Evolutionary conservation across 2,113 vertebrate species (phyloP), one percentile per base, ranked within the genome.

Genomic region (Rhynchomys soricoides): DNA sequence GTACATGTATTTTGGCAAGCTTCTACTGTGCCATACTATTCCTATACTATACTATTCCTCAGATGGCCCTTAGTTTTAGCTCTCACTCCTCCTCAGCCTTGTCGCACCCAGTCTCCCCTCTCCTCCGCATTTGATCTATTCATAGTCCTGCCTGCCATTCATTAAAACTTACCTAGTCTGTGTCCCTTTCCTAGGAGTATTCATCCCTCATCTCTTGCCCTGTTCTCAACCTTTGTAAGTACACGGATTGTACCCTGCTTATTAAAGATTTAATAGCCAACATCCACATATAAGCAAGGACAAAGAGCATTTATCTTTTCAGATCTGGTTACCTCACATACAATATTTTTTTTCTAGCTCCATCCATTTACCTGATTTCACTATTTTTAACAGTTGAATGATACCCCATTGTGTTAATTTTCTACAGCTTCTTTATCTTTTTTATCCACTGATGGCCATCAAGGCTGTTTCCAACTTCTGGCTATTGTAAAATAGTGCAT

Each of bases 61-160:
- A 55, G 31, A 29, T 77, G 2, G 43, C 10, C 40, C 40, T 45
- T 45, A 26, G 31, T 79, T 79, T 79, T 79, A 79, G 77, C 4
- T 37, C 4, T 37, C 34, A 9, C 34, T n/a, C 31, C 34, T n/a
- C 21, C 12, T 55, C 37, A 22, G 10, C 15, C 34, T 37, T 81
- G 4, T 19, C 50, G 22, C 34, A n/a, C 10, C 2, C 4, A n/a
- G 4, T 22, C 50, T 55, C 55, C 2, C 4, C 17, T 13, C 9
- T 55, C 50, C 9, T 55, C 19, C 15, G 48, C 50, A n/a, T 81
- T 81, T 37, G 19, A 55, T 81, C 52, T n/a, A 81, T n/a, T 81
- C 34, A 10, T 34, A 78, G 16, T 9, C 16, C 48, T 22, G 10
- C 19, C 19, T n/a, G 9, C 1, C 34, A 81, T 55, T 10, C 5